A percentile compares a stretch with the other conserved stretches of the same genome.
These are phyloP conservation scores for Zaprionus davidi DNA, from an alignment of 1,140 invertebrate species.

Conservation along the genomic window DNA sequence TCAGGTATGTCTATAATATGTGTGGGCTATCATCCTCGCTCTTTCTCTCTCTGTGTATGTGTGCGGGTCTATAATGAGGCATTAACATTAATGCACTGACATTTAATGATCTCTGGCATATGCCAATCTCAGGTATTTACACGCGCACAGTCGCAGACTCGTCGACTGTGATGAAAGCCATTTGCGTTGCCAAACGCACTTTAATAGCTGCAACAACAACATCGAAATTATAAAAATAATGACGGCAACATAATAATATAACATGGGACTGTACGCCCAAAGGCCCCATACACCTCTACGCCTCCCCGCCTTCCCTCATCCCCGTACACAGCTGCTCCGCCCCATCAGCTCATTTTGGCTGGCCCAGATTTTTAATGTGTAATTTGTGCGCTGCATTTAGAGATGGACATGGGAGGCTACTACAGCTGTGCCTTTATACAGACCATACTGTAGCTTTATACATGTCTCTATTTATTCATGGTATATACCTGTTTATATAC, in stretches of 20 bases:
- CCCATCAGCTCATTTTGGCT: slow-evolving; percentile 3
- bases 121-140: slow-evolving; percentile 51
- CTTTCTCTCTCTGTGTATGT: background rate
- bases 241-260: slow-evolving; percentile 25
- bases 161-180: slow-evolving; percentile 43
- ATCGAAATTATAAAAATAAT: slow-evolving; percentile 36
- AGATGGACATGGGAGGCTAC: background rate
- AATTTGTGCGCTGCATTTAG: slow-evolving; percentile 26
- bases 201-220: slow-evolving; percentile 39
- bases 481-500: background rate
- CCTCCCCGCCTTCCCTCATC: background rate
- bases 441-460: background rate
- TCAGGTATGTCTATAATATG: background rate
- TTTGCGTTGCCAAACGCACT: slow-evolving; percentile 45
- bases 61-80: slow-evolving; percentile 25
- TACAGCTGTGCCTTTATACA: background rate
- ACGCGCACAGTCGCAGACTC: background rate
- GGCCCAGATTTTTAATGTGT: slow-evolving; percentile 33
- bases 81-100: slow-evolving; percentile 46
- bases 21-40: background rate
- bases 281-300: background rate
- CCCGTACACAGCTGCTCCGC: background rate
- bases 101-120: slow-evolving; percentile 49
- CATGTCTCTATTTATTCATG: background rate
- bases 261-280: slow-evolving; percentile 3